Base-by-base conservation (phyloP, 1,140 invertebrate species). In the Whitmania pigra region DNA sequence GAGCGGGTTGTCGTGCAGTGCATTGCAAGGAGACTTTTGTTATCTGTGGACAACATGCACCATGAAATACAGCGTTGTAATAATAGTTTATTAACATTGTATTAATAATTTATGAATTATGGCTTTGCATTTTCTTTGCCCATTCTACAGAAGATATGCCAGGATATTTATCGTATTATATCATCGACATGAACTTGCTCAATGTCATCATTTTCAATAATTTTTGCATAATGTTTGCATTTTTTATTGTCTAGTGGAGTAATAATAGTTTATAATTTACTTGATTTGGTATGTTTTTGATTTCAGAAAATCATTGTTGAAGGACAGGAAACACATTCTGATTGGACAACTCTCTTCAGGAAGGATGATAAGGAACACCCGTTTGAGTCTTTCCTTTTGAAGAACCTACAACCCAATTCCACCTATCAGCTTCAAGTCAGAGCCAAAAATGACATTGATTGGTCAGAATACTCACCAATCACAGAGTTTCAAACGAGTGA, bases 401-500 rank as follows among this genome's bases (percentile, higher is more conserved):
- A 85, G 63, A 78, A 86, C 18, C 84, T 95, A 0, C 80, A 82
- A 25, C 86, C 90, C 0, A 88, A 93, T 77, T 89, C 89, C 0
- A 87, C 86, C 73, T 94, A 95, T 83, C 86, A 86, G 76, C 87
- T 91, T 75, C 89, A 92, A 78, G 82, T 95, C 29, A 85, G 86
- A 77, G 92, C 92, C 17, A 89, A 90, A 77, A 95, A 95, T 81
- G 80, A 85, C 15, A 89, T 94, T 67, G 92, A 91, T 66, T 88
- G 83, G 79, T 91, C 91, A 74, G 69, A 71, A 31, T 81, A 85
- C 55, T 87, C 90, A 1, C 88, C 87, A 13, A 83, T 87, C 76
- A 85, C 90, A 63, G 86, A 87, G 77, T 85, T 94, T 77, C 89
- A 88, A 82, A 94, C 92, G 54, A 88, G 89, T 76, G 85, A 87